phyloP scores from a whole-genome alignment of 2,888 invertebrate genomes.

The Agrilus cyanescens region DNA sequence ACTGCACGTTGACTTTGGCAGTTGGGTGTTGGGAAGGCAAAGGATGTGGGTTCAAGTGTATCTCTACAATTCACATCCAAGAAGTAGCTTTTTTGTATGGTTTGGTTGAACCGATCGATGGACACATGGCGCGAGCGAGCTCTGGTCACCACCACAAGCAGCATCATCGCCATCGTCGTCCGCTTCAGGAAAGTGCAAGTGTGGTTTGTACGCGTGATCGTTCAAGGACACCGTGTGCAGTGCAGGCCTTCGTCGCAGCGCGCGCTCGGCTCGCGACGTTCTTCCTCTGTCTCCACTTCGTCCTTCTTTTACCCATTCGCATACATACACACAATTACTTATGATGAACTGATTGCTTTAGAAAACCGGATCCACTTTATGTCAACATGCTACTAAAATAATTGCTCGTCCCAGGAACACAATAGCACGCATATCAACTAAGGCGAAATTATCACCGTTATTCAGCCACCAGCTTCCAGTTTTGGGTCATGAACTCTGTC shows the following conservation, averaged over 20 bases:
- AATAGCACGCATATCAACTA: not conserved
- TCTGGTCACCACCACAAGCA: not conserved
- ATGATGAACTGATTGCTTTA: constrained; percentile 18
- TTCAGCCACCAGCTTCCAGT: too few relatives aligned
- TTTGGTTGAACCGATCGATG: not conserved
- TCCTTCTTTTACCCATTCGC: constrained; percentile 5
- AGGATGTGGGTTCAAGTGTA: too few relatives aligned
- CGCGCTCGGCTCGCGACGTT: constrained; percentile 32
- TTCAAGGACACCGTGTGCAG: constrained; percentile 34
- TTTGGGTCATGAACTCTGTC: too few relatives aligned
- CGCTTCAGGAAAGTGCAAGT: constrained; percentile 22
- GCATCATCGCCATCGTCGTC: too few relatives aligned
- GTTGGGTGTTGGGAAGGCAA: too few relatives aligned
- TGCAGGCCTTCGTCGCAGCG: constrained; percentile 21
- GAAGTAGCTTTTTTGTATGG: not conserved
- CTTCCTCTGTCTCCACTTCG: constrained; percentile 22
- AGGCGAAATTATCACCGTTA: too few relatives aligned
- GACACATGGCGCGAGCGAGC: constrained; percentile 12
- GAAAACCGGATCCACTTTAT: constrained; percentile 19
- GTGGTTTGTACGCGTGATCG: constrained; percentile 29
- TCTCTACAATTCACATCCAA: too few relatives aligned
- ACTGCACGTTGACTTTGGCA: too few relatives aligned
- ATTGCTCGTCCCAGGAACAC: constrained; percentile 9
- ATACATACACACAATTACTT: constrained; percentile 9
- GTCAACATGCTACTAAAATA: constrained; percentile 15